Evolutionary conservation across 2,797 vertebrate genomes (phyloP), one percentile per base, ranked within the genome.

Genomic region (Semaprochilodus insignis): DNA sequence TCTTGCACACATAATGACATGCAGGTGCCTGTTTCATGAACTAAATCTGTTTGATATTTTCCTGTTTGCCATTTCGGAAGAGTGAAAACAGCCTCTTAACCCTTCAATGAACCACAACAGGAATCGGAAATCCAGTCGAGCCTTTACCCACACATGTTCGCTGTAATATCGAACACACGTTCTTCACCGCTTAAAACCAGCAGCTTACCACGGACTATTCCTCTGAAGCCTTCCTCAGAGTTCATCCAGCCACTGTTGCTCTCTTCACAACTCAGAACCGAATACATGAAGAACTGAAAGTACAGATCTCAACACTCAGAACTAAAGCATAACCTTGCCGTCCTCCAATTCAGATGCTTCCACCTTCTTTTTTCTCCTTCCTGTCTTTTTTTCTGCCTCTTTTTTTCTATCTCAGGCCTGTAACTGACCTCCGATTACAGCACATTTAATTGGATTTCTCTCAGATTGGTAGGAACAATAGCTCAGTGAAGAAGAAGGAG

Each of bases 361-460:
- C 73, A 21, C 60, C 36, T 59, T 40, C 54, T 40, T 75, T 60
- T 6, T 54, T 54, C 27, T 25, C 48, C 16, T 80, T 59, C 23
- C 69, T 80, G 78, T 72, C 25, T 72, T 72, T 62, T 40, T 27
- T 23, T 31, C 31, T 31, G 31, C 36, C 31, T 6, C 17, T 13
- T 19, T 54, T 67, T 69, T 80, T 81, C 73, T 27, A 62, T 40
- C 62, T 14, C 54, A 55, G 78, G 65, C 70, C 70, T 71, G 34
- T 57, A 80, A 52, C 57, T 77, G 54, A 74, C 73, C 78, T 73
- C 74, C 70, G 72, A 77, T 77, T 78, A 59, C 6, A 8, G 27
- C 44, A 51, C 63, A 54, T 80, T 75, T 79, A 76, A 82, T 81
- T 79, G 55, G 77, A 73, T 79, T 84, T 77, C 57, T 31, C 75